Evolutionary conservation across 2,888 invertebrate genomes (phyloP), one percentile per base, ranked within the genome.

Genomic region (Prenolepis imparis): DNA sequence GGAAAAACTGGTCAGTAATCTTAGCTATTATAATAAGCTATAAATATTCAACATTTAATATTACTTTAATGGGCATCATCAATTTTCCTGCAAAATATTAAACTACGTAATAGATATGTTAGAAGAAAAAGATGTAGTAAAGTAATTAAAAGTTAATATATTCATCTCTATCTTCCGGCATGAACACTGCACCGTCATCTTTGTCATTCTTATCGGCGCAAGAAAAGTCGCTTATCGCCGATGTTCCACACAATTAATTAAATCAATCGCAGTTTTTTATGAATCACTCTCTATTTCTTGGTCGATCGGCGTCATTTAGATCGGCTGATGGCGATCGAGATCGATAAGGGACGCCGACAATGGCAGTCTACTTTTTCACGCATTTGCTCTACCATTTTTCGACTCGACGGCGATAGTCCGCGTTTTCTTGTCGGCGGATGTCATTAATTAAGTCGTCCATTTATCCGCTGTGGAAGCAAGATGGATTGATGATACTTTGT

Each of bases 311-410:
- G 84, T 89, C 88, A 82, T 74, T 70, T 18, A n/a, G 61, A 82
- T 73, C 73, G 84, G 36, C 28, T 64, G 81, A 85, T 74, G 82
- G 80, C 63, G 78, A 88, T 87, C 88, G 82, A 70, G 81, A 88
- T 84, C 84, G 82, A 85, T 82, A 84, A 90, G 83, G 84, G 70
- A 84, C 57, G 55, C 15, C 66, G 84, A 84, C 84, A 83, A 88
- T 86, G 78, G 82, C 21, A 21, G 39, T 36, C 70, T 28, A 21
- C 67, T 68, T 55, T 61, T 63, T 55, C 67, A 81, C 81, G 52
- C 80, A 63, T 68, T 78, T 81, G 39, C 32, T 74, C 68, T 41
- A 41, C 52, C 48, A 78, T 78, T 78, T 83, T 67, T 78, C 63
- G 81, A 44, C 55, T 57, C 44, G 57, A 24, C 55, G 55, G 21